A percentile compares a stretch with the other conserved stretches of the same genome.
These are phyloP conservation scores for Helarctos malayanus DNA, from an alignment of 2,797 vertebrate species.

Conservation along the genomic window DNA sequence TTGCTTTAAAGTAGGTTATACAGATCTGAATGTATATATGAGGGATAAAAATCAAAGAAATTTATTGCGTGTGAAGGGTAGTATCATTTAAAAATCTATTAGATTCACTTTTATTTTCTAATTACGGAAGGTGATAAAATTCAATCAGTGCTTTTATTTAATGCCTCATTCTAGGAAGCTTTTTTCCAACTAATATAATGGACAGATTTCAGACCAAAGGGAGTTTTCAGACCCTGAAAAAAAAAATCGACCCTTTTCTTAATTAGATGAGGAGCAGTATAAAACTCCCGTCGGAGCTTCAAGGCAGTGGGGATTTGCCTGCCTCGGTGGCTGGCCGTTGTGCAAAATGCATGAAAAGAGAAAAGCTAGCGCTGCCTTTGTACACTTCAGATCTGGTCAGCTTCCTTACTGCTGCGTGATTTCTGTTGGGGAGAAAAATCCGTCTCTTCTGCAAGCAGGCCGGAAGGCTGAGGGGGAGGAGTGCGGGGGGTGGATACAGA, in stretches of 20 bases:
- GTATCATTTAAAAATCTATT: slow-evolving; percentile 77
- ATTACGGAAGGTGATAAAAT: slow-evolving; percentile 71
- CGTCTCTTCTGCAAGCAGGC: neutral
- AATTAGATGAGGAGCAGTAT: slow-evolving; percentile 33
- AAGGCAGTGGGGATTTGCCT: neutral
- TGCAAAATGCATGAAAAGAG: slow-evolving; percentile 69
- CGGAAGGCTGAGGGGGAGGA: neutral
- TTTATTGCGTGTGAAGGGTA: slow-evolving; percentile 64
- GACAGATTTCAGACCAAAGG: slow-evolving; percentile 62
- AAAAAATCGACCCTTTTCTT: slow-evolving; percentile 58
- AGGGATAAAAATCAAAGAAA: slow-evolving; percentile 59
- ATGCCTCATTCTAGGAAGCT: slow-evolving; percentile 66
- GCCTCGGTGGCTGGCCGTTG: neutral
- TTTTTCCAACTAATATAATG: slow-evolving; percentile 42
- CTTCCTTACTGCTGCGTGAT: slow-evolving; percentile 36
- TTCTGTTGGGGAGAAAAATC: slow-evolving; percentile 30
- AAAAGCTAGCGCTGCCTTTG: slow-evolving; percentile 39
- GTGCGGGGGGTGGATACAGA: neutral
- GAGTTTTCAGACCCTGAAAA: slow-evolving; percentile 39
- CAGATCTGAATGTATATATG: slow-evolving; percentile 36
- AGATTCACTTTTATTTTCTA: slow-evolving; percentile 77
- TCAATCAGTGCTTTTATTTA: slow-evolving; percentile 72
- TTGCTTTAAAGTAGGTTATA: slow-evolving; percentile 63
- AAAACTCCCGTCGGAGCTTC: slow-evolving; percentile 17
- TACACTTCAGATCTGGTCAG: neutral